These are phyloP conservation scores for Diaphora mendica DNA, from an alignment of 2,888 invertebrate species.

Conservation along the genomic window DNA sequence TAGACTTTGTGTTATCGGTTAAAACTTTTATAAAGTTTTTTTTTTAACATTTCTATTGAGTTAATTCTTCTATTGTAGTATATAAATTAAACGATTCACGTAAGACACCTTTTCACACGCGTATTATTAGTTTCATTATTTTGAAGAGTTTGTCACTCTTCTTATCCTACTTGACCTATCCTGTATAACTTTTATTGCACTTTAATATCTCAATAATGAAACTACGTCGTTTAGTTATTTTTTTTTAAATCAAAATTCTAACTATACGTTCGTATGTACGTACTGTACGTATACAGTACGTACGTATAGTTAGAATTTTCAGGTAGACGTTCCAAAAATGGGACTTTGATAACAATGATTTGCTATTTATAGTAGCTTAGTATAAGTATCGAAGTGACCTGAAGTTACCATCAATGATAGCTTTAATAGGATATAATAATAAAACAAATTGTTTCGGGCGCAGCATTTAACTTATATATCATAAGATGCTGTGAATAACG, in stretches of 20 bases:
- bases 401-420: too few relatives aligned
- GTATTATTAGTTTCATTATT: background rate
- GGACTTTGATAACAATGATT: too few relatives aligned
- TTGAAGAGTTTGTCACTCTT: background rate
- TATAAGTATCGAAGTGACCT: too few relatives aligned
- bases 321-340: too few relatives aligned
- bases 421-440: background rate
- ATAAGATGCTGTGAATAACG: background rate
- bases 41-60: background rate
- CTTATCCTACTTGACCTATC: background rate
- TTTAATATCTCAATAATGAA: background rate
- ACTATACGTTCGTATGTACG: too few relatives aligned
- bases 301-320: too few relatives aligned
- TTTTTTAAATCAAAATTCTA: background rate
- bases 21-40: background rate
- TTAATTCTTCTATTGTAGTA: background rate
- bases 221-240: background rate
- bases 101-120: background rate
- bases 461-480: background rate
- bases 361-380: too few relatives aligned
- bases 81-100: background rate
- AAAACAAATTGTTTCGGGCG: background rate
- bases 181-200: background rate
- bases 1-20: background rate
- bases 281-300: too few relatives aligned